Conservation (phyloP, 2,113 vertebrate species). For the Bujurquina vittata region DNA sequence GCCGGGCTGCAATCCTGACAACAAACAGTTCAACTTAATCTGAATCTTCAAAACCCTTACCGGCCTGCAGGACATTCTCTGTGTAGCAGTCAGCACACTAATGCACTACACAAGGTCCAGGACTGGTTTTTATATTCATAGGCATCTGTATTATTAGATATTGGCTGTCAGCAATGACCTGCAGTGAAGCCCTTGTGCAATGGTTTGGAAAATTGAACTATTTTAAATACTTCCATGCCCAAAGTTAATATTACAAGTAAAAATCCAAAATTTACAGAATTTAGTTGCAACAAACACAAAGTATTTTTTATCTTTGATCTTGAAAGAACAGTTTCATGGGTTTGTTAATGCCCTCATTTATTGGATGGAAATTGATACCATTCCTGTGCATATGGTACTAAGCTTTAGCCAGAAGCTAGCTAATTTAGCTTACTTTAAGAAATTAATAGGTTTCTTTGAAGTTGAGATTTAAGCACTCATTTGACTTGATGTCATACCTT, state of each 20-base stretch:
- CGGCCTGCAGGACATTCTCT: slow-evolving; percentile 47
- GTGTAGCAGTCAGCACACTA: slow-evolving; percentile 59
- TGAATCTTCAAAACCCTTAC: slow-evolving; percentile 23
- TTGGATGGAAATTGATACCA: neutral
- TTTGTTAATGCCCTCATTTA: neutral
- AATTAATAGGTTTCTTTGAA: slow-evolving; percentile 66
- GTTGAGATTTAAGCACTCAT: slow-evolving; percentile 48
- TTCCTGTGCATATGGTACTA: neutral
- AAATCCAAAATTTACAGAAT: neutral
- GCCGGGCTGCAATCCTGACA: slow-evolving; percentile 48
- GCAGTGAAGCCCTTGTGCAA: neutral
- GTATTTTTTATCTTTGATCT: neutral
- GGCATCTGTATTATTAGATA: slow-evolving; percentile 36
- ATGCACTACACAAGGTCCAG: slow-evolving; percentile 38
- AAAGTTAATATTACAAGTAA: neutral
- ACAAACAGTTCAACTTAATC: slow-evolving; percentile 48
- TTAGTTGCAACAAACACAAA: neutral
- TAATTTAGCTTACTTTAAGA: slow-evolving; percentile 60
- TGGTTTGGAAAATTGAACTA: neutral
- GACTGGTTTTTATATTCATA: slow-evolving; percentile 53
- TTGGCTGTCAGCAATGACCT: slow-evolving; percentile 28
- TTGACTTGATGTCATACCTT: slow-evolving; percentile 45
- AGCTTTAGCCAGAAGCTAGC: slow-evolving; percentile 1
- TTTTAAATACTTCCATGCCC: neutral
- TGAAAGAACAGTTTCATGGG: neutral